Evolutionary conservation across 2,797 vertebrate genomes (phyloP), one percentile per base, ranked within the genome.

Genomic region (Threskiornis aethiopicus): DNA sequence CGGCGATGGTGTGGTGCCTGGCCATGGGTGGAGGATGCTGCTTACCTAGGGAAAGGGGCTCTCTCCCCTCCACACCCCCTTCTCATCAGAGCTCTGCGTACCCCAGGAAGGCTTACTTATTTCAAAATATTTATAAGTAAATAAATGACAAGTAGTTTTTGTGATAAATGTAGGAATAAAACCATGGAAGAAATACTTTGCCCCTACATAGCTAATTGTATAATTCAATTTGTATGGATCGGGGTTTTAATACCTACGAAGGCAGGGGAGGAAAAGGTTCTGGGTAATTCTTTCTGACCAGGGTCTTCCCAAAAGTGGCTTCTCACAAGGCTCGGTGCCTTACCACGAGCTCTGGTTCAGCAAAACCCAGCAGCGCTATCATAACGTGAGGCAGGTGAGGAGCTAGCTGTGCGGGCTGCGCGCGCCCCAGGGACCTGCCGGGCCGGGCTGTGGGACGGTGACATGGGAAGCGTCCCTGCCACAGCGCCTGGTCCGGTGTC

Each of bases 401-500:
- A 49, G 57, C 35, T 52, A 19, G 16, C n/a, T 42, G 20, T 26
- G 72, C 7, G 15, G 39, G 51, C 35, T n/a, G 20, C 8, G 4
- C 6, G 24, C 6, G 4, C 3, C 21, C 46, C 25, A 0, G 0
- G 17, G 19, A 57, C 35, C 13, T 1, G 4, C 8, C 0, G 1
- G 25, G 55, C 25, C 6, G 1, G 24, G 66, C 73, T 28, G 37
- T 7, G 39, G 42, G 59, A 69, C 5, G 6, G 42, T 19, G 29
- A 46, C 14, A 17, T 11, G 37, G 35, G 70, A 42, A 49, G 28
- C 4, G 11, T 33, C 29, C 70, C 35, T 10, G 5, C 14, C 4
- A 6, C 41, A 55, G 52, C 1, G 8, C 73, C 51, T 42, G 12
- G 24, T 31, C 39, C 55, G 84, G 47, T 5, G 7, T 18, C 33